phyloP scores from a whole-genome alignment of 2,797 vertebrate species.

The Brotogeris chrysoptera region DNA sequence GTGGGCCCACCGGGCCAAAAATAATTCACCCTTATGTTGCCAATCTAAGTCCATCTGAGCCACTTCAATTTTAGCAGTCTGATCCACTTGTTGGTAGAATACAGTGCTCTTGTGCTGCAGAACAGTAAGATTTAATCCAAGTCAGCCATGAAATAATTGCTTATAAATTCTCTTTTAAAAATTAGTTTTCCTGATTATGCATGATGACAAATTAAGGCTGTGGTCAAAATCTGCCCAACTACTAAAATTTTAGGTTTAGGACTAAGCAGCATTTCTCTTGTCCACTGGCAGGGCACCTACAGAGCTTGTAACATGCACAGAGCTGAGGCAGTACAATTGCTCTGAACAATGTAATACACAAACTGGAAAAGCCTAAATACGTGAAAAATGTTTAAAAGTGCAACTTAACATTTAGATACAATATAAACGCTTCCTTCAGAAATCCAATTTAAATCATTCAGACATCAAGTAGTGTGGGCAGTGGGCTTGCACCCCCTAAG shows the following conservation, averaged over 20 bases:
- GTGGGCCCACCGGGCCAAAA: too few relatives aligned
- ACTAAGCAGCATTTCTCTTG: neutral
- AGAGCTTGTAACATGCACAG: fast-evolving
- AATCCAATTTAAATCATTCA: neutral
- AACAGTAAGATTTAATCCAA: neutral
- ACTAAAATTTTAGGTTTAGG: neutral
- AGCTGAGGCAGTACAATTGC: neutral
- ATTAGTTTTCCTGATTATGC: neutral
- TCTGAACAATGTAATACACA: neutral
- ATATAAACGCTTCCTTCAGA: neutral
- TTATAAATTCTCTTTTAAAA: neutral
- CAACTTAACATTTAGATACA: neutral
- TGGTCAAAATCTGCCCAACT: neutral
- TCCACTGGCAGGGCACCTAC: neutral
- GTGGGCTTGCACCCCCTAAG: neutral
- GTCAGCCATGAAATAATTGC: neutral
- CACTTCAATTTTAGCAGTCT: too few relatives aligned
- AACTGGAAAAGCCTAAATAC: neutral
- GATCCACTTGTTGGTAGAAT: too few relatives aligned
- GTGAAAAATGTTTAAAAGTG: neutral
- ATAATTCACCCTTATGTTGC: too few relatives aligned
- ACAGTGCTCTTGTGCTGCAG: too few relatives aligned
- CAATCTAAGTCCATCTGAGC: too few relatives aligned
- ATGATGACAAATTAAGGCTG: neutral
- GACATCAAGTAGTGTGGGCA: neutral